Conservation (phyloP, 2,888 invertebrate genomes). For the Morpho deidamia region DNA sequence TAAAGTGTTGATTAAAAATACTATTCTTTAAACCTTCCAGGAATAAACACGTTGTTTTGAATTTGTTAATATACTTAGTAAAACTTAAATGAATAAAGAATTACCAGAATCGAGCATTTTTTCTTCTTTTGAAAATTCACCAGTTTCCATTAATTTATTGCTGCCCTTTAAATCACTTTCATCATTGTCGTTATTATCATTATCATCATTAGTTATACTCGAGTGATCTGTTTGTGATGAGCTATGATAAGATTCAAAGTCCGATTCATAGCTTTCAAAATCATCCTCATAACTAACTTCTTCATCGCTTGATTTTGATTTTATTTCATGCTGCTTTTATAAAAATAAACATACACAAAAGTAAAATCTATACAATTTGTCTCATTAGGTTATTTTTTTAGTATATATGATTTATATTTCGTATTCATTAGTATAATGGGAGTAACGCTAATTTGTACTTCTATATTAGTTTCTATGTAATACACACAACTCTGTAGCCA, state of each 20-base stretch:
- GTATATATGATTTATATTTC: too few relatives aligned
- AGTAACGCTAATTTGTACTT: too few relatives aligned
- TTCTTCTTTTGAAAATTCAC: conserved; percentile 42
- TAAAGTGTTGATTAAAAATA: too few relatives aligned
- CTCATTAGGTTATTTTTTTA: too few relatives aligned
- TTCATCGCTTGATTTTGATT: conserved; percentile 43
- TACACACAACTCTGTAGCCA: too few relatives aligned
- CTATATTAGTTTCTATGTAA: too few relatives aligned
- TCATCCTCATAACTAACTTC: conserved; percentile 71
- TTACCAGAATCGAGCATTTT: conserved; percentile 66
- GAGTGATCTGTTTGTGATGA: conserved; percentile 22
- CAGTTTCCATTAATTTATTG: conserved; percentile 14
- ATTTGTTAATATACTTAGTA: too few relatives aligned
- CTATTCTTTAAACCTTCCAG: too few relatives aligned
- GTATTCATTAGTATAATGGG: too few relatives aligned
- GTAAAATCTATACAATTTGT: too few relatives aligned
- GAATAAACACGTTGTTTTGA: too few relatives aligned
- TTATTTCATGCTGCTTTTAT: not conserved
- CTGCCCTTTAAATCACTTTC: conserved; percentile 16
- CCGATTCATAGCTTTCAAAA: conserved; percentile 72
- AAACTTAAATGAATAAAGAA: not conserved
- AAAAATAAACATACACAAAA: too few relatives aligned
- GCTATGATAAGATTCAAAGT: conserved; percentile 68
- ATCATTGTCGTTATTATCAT: conserved; percentile 22
- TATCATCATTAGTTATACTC: conserved; percentile 21